phyloP scores from a whole-genome alignment of 2,888 invertebrate genomes.

The Ennomos erosarius region DNA sequence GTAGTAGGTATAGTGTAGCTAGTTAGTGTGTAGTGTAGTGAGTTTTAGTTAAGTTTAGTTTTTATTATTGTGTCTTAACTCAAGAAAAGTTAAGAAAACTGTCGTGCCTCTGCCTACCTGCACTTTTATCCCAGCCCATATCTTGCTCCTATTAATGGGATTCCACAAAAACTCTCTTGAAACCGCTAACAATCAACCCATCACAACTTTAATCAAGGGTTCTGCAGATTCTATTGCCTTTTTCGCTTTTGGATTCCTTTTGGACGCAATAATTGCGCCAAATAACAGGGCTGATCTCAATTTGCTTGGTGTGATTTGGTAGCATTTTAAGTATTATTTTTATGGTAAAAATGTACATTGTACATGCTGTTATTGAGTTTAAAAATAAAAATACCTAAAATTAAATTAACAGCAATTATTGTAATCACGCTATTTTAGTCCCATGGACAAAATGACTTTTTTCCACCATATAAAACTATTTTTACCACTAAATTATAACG shows the following conservation, averaged over 20 bases:
- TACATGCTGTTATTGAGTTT: not conserved
- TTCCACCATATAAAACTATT: too few relatives aligned
- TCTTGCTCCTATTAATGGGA: conserved; percentile 26
- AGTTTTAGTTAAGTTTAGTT: too few relatives aligned
- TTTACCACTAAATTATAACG: too few relatives aligned
- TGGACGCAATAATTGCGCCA: conserved; percentile 80
- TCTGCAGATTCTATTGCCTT: conserved; percentile 76
- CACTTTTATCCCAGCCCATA: not conserved
- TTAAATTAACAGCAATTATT: not conserved
- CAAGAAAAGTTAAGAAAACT: too few relatives aligned
- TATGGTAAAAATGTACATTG: conserved; percentile 1
- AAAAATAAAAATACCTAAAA: not conserved
- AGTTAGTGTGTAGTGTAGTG: too few relatives aligned
- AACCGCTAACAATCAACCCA: conserved; percentile 73
- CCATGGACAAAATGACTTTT: too few relatives aligned
- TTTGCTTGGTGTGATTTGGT: conserved; percentile 58
- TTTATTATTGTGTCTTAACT: too few relatives aligned
- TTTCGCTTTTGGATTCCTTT: conserved; percentile 70
- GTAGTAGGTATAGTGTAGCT: too few relatives aligned
- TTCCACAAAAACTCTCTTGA: conserved; percentile 48
- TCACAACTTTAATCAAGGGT: conserved; percentile 81
- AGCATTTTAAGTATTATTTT: conserved; percentile 15
- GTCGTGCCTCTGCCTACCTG: too few relatives aligned
- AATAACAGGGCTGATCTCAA: conserved; percentile 69
- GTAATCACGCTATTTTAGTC: too few relatives aligned